A percentile compares a stretch with the other conserved stretches of the same genome.
Conservation (phyloP, 2,888 invertebrate genomes). For the Cheilosia impressa region DNA sequence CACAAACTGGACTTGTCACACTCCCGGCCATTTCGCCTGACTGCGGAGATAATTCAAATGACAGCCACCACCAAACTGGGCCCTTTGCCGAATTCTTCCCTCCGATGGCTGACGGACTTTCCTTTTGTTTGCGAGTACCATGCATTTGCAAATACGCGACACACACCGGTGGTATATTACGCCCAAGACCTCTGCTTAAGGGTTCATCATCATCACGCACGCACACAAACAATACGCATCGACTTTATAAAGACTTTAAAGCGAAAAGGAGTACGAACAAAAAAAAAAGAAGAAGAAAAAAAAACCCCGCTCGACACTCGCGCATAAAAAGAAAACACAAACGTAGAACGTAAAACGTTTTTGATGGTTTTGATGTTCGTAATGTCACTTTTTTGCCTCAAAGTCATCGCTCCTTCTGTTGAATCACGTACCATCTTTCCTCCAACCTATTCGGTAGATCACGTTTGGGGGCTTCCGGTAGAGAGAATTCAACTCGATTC, state of each 20-base stretch:
- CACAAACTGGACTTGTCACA: slow-evolving; percentile 52
- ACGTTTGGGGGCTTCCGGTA: slow-evolving; percentile 76
- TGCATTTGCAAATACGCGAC: background rate
- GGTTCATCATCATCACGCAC: slow-evolving; percentile 24
- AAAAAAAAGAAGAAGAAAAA: slow-evolving; percentile 13
- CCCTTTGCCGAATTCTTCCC: background rate
- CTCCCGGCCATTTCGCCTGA: slow-evolving; percentile 36
- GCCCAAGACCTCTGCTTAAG: slow-evolving; percentile 44
- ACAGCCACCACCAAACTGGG: slow-evolving; percentile 45
- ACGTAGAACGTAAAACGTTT: slow-evolving; percentile 72
- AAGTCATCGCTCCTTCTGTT: slow-evolving; percentile 76
- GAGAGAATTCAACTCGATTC: slow-evolving; percentile 75
- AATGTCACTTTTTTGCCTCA: slow-evolving; percentile 75
- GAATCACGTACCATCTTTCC: slow-evolving; percentile 75
- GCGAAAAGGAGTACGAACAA: slow-evolving; percentile 18
- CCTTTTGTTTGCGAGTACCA: slow-evolving; percentile 32
- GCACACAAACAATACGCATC: slow-evolving; percentile 27
- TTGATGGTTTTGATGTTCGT: slow-evolving; percentile 75
- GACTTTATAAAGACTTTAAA: slow-evolving; percentile 45
- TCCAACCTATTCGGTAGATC: slow-evolving; percentile 75
- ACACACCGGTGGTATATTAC: slow-evolving; percentile 10
- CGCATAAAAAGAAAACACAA: slow-evolving; percentile 9
- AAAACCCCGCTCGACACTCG: slow-evolving; percentile 10
- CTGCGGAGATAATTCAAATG: slow-evolving; percentile 42
- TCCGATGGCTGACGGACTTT: background rate